These are phyloP conservation scores for Pelecanoides urinatrix DNA, from an alignment of 2,113 vertebrate genomes.

Conservation along the genomic window DNA sequence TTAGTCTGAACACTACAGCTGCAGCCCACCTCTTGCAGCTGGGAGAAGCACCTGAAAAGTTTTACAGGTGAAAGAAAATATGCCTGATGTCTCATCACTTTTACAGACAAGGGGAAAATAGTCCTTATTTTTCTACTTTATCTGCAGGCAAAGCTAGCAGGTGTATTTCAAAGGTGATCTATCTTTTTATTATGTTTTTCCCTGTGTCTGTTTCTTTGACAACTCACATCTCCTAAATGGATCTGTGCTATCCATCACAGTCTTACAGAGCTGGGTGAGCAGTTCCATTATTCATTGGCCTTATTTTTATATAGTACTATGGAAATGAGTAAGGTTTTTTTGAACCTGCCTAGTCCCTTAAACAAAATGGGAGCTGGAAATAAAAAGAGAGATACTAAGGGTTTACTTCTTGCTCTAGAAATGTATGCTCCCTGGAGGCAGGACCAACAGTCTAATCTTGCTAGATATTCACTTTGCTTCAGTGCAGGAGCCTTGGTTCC, in stretches of 20 bases:
- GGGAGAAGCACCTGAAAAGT: background rate
- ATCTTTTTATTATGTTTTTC: background rate
- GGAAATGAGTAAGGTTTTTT: background rate
- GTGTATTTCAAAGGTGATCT: constrained; percentile 6
- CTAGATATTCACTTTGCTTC: background rate
- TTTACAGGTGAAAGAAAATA: background rate
- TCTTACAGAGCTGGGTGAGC: background rate
- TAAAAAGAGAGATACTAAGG: background rate
- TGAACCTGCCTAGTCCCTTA: background rate
- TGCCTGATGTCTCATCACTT: background rate
- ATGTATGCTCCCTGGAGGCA: background rate
- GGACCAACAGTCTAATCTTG: background rate
- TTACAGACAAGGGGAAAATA: background rate
- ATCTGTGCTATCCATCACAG: background rate
- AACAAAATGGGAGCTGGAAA: background rate
- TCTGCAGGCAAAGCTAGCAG: background rate
- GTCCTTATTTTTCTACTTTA: background rate
- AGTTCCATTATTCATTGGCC: background rate
- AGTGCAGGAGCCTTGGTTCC: background rate
- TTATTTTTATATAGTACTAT: background rate
- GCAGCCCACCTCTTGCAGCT: background rate
- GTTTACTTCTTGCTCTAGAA: background rate
- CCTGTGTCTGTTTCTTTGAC: background rate
- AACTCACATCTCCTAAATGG: background rate
- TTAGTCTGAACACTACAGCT: accelerated